Evolutionary conservation across 2,113 vertebrate genomes (phyloP).

Genomic region (Sylvia atricapilla): DNA sequence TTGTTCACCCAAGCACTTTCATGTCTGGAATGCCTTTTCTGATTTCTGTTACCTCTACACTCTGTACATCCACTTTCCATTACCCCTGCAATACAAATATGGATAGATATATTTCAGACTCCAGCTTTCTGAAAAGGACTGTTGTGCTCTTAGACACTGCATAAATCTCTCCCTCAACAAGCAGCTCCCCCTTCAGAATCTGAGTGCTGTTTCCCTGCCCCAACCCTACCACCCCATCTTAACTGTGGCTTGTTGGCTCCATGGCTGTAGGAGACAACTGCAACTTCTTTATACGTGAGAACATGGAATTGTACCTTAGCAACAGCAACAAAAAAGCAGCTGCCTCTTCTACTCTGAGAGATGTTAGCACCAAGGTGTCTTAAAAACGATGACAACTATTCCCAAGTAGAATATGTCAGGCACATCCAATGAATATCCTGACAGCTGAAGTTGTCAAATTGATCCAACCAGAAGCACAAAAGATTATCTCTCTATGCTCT

Average conservation of each 20-base stretch:
- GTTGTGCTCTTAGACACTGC: not conserved
- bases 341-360: not conserved
- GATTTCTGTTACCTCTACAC: not conserved
- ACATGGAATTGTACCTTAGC: not conserved
- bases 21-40: not conserved
- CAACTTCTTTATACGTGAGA: not conserved
- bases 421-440: not conserved
- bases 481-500: not conserved
- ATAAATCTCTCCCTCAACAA: not conserved
- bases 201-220: not conserved
- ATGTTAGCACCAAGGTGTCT: not conserved
- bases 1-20: not conserved
- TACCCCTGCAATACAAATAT: not conserved
- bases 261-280: not conserved
- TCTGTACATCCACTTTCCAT: not conserved
- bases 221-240: not conserved
- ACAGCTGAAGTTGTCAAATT: not conserved
- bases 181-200: not conserved
- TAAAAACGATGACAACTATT: not conserved
- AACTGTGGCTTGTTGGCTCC: not conserved
- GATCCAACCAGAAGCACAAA: not conserved
- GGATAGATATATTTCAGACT: not conserved
- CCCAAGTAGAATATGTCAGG: not conserved
- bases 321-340: not conserved
- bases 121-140: not conserved